Evolutionary conservation across 2,888 invertebrate species (phyloP).

Genomic region (Dolomedes plantarius): DNA sequence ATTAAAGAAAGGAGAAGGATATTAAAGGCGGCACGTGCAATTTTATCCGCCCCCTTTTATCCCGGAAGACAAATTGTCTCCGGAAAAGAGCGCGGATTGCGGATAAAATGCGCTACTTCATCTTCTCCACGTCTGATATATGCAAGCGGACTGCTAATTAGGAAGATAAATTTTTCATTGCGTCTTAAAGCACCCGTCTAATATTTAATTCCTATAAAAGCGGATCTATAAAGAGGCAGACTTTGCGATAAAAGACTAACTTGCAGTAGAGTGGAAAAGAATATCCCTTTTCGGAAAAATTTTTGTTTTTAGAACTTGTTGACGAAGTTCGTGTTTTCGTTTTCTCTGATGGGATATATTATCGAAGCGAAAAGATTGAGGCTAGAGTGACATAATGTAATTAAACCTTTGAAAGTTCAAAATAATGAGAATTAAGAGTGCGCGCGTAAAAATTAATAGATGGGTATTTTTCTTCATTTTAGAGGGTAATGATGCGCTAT

Average conservation of each 20-base stretch:
- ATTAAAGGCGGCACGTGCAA: conserved; percentile 57
- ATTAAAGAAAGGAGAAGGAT: conserved; percentile 63
- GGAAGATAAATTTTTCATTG: conserved; percentile 69
- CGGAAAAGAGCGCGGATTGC: conserved; percentile 62
- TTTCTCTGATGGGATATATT: background rate
- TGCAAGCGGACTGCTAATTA: conserved; percentile 64
- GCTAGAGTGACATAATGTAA: conserved; percentile 5
- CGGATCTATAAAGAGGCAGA: conserved; percentile 42
- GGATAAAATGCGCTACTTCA: conserved; percentile 68
- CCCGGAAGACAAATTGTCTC: conserved; percentile 60
- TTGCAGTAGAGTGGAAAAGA: conserved; percentile 10
- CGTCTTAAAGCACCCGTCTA: conserved; percentile 65
- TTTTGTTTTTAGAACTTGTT: conserved; percentile 9
- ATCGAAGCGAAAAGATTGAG: conserved; percentile 3
- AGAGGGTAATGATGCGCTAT: background rate
- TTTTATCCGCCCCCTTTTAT: conserved; percentile 48
- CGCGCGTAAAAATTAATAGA: conserved; percentile 6
- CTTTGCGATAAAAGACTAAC: conserved; percentile 45
- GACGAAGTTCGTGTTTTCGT: background rate
- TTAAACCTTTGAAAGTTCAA: background rate
- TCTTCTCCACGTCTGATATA: conserved; percentile 57
- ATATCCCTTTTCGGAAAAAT: background rate
- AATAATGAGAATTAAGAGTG: background rate
- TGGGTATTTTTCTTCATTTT: background rate
- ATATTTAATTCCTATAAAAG: conserved; percentile 69